Evolutionary conservation across 1,140 invertebrate genomes (phyloP), one percentile per base, ranked within the genome.

Genomic region (Helicoverpa armigera): DNA sequence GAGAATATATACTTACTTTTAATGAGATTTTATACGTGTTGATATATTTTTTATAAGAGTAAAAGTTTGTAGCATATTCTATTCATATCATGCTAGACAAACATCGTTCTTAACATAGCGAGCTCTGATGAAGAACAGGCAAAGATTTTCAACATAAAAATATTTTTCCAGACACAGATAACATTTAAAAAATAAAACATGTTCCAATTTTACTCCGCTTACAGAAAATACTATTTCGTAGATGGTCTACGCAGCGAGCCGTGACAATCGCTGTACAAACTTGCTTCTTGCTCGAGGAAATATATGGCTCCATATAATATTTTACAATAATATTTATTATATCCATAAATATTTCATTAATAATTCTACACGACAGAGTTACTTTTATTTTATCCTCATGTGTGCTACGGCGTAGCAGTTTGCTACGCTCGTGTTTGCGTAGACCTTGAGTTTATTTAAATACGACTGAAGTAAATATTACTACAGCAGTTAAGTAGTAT

Each of bases 151-250:
- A 50, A 13, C 51, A n/a, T 48, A 29, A 75, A 75, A 13, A 51
- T 61, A 60, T 75, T 61, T 61, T 50, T 35, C 60, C 56, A 29
- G 53, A 35, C 35, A 35, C 35, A 60, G 56, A 61, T 56, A 73
- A 60, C 29, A 12, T 77, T 67, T 67, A 78, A 78, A 78, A 78
- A 67, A 54, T 67, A 81, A 81, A 75, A 74, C 74, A 70, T 81
- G 65, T 58, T 58, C 65, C 63, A 70, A 67, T 75, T 81, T 81
- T 76, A 51, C 35, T 70, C 31, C 43, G 54, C 61, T 63, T 74
- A 67, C 51, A 63, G 61, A 74, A 70, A 82, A 77, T 82, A 78
- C 23, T 75, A 79, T 79, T 82, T 79, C 76, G 60, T 73, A 79
- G 76, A 82, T 73, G 76, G 65, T 58, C 74, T 50, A 79, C 77